Base-by-base conservation (phyloP, 2,888 invertebrate genomes). In the Auanema freiburgensis region DNA sequence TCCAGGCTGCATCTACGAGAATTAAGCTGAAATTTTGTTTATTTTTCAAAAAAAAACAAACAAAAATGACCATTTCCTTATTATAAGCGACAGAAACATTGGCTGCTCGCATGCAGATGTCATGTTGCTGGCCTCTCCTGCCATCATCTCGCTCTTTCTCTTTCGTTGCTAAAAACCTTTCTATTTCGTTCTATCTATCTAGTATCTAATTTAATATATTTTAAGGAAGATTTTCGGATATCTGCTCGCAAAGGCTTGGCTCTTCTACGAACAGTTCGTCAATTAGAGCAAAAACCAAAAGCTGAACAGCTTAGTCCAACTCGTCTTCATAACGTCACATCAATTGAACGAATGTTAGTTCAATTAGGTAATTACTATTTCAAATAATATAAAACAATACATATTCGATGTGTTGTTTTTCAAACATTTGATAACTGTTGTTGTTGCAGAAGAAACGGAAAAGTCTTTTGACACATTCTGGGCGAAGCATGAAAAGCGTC, bases 381-480 rank as follows among this genome's bases (percentile, higher is more conserved):
- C n/a, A n/a, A 23, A 1, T 33, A 6, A 53, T n/a, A n/a, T n/a
- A 53, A 53, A 53, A 53, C 24, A 18, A 10, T 53, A 23, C 8
- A 18, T 23, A 53, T n/a, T n/a, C n/a, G n/a, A n/a, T n/a, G n/a
- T 24, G 24, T 23, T 12, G 2, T 50, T 50, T 50, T 2, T 23
- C 12, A n/a, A n/a, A n/a, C n/a, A n/a, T n/a, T n/a, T n/a, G n/a
- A n/a, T n/a, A n/a, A n/a, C n/a, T n/a, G n/a, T n/a, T n/a, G n/a
- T 44, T 49, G 67, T 33, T 71, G 42, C 66, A 71, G 78, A 74
- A 57, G 79, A 81, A 61, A 95, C 94, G 74, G 92, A 93, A 86
- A 89, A 90, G 79, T 91, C 92, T 72, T 95, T 97, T 85, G 93
- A 93, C 85, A 90, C 91, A 78, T 95, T 94, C 86, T 96, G 95